Base-by-base conservation (phyloP, 2,113 vertebrate species). In the Bubo scandiacus region DNA sequence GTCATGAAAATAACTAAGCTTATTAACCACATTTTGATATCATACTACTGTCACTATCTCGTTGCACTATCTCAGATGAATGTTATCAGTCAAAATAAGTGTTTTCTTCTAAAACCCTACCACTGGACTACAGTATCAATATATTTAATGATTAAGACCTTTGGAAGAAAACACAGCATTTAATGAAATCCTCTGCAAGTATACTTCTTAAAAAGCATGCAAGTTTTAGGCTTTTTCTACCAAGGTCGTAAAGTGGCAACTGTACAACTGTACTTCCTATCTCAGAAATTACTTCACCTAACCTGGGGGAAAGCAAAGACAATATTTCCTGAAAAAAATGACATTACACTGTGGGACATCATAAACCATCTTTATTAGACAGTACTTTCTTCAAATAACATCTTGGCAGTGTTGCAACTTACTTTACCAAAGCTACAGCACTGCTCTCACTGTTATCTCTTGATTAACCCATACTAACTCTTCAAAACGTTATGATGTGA, bases 271-370 rank as follows among this genome's bases (percentile, higher is more conserved):
- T 62, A 70, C 54, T 82, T 86, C 25, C 74, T 65, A 16, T 30
- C 54, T 72, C 75, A 86, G 86, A 94, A 93, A 96, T 92, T 86
- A 83, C 63, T 86, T 88, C 58, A 86, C 61, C 80, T 95, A 15
- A 92, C 80, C 77, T 70, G 26, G 27, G 72, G 73, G 68, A 81
- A 85, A 92, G 58, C 5, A 90, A 96, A 94, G 27, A 82, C 72
- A 90, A 42, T 90, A 90, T 58, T 75, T 87, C 47, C 49, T 22
- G 36, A 86, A 54, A 75, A 72, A 89, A 74, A 86, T 11, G 52
- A 3, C 74, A 65, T 88, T 88, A 82, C 79, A 68, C 79, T 82
- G 47, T 88, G 90, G 71, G 81, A 94, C 74, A 94, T n/a, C 81
- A 92, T 58, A 94, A 90, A 88, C 62, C 29, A n/a, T 66, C 16